phyloP scores from a whole-genome alignment of 2,888 invertebrate species.

The Ophioninae sp. region DNA sequence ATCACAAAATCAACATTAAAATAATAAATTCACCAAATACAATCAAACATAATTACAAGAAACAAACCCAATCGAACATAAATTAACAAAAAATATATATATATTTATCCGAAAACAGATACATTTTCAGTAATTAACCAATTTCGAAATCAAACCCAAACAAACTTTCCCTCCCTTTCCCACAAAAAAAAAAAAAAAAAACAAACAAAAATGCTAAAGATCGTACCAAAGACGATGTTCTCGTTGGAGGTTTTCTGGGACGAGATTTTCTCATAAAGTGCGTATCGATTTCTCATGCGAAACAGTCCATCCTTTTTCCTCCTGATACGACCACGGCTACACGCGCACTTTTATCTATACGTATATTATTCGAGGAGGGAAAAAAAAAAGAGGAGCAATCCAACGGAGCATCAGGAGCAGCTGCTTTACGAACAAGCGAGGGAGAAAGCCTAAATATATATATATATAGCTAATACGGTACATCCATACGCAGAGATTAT shows the following conservation, averaged over 20 bases:
- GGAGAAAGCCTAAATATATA: slow-evolving; percentile 59
- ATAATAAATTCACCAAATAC: no score
- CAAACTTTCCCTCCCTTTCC: no score
- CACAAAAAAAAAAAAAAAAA: not conserved
- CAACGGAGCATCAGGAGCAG: slow-evolving; percentile 67
- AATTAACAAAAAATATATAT: no score
- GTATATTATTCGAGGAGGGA: slow-evolving; percentile 60
- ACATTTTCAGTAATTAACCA: no score
- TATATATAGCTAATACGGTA: slow-evolving; percentile 43
- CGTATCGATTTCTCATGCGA: slow-evolving; percentile 50
- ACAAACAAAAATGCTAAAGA: not conserved
- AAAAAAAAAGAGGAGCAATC: slow-evolving; percentile 65
- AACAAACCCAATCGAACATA: no score
- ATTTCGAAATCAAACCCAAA: no score
- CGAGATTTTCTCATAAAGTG: slow-evolving; percentile 52
- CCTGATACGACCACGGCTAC: slow-evolving; percentile 14
- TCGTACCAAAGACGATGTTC: not conserved
- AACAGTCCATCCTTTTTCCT: slow-evolving; percentile 48
- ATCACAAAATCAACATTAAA: no score
- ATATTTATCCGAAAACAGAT: no score
- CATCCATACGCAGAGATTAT: slow-evolving; percentile 74
- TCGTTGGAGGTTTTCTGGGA: slow-evolving; percentile 44
- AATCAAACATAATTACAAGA: no score
- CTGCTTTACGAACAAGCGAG: slow-evolving; percentile 70
- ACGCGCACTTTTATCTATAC: slow-evolving; percentile 36